Evolutionary conservation across 1,140 invertebrate species (phyloP).

Genomic region (Drosophila triauraria): DNA sequence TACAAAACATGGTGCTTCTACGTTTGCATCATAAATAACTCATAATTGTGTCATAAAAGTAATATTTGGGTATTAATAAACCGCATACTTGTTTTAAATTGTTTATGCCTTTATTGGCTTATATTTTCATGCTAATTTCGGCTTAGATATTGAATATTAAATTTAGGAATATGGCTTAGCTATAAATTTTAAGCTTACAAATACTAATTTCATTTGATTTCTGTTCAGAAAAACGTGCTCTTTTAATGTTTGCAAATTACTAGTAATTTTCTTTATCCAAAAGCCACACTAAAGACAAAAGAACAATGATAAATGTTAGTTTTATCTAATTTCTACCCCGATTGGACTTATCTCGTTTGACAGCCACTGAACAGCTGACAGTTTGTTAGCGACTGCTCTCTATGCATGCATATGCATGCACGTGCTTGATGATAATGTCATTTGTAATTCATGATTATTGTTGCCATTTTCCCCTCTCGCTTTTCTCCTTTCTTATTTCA

Average conservation of each 20-base stretch:
- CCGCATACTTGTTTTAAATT: too few species aligned
- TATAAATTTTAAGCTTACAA: too few species aligned
- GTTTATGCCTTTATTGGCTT: not conserved
- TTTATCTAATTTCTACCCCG: not conserved
- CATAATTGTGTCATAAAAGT: too few species aligned
- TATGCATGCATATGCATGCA: conserved; percentile 16
- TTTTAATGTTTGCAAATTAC: too few species aligned
- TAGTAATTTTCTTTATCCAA: not conserved
- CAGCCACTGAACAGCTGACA: conserved; percentile 5
- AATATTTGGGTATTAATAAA: too few species aligned
- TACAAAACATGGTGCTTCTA: too few species aligned
- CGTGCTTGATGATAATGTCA: conserved; percentile 23
- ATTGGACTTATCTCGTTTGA: not conserved
- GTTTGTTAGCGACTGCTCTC: not conserved
- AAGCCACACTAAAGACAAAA: not conserved
- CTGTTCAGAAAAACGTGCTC: too few species aligned
- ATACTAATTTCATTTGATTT: too few species aligned
- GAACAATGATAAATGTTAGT: not conserved
- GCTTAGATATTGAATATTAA: too few species aligned
- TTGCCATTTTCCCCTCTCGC: not conserved
- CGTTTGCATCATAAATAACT: too few species aligned
- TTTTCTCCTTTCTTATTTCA: conserved; percentile 15
- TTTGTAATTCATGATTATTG: conserved; percentile 24
- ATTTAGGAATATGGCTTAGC: too few species aligned
- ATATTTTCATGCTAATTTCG: not conserved